These are phyloP conservation scores for Synanthedon andrenaeformis DNA, from an alignment of 2,888 invertebrate species.

Conservation along the genomic window DNA sequence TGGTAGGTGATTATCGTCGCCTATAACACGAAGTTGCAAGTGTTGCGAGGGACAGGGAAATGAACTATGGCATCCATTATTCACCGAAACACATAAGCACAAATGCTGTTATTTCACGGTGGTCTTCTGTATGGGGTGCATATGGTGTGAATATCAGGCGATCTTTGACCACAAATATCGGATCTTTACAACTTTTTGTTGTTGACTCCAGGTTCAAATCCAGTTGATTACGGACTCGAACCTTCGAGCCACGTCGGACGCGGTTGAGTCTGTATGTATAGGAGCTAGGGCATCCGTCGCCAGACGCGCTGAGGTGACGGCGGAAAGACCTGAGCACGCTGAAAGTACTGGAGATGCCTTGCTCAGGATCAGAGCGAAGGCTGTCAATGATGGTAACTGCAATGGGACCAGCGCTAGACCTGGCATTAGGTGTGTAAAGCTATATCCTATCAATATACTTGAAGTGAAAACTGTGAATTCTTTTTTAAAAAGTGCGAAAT, in stretches of 20 bases:
- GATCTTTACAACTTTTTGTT: too few species aligned
- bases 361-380: conserved; percentile 17
- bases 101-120: too few species aligned
- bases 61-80: too few species aligned
- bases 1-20: too few species aligned
- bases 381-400: conserved; percentile 21
- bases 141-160: too few species aligned
- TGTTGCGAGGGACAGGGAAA: too few species aligned
- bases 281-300: conserved; percentile 29
- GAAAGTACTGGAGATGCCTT: conserved; percentile 17
- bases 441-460: background rate
- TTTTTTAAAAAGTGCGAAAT: too few species aligned
- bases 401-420: conserved; percentile 17
- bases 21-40: too few species aligned
- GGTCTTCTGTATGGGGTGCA: too few species aligned
- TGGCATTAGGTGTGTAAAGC: conserved; percentile 13
- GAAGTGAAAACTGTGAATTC: background rate
- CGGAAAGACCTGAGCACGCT: conserved; percentile 18
- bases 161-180: too few species aligned
- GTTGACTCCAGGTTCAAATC: conserved; percentile 33
- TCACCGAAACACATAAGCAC: too few species aligned
- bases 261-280: conserved; percentile 28
- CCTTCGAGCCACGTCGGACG: conserved; percentile 36
- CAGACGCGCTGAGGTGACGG: conserved; percentile 23
- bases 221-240: conserved; percentile 69